phyloP scores from a whole-genome alignment of 2,797 vertebrate species.

The Lacerta bilineata region DNA sequence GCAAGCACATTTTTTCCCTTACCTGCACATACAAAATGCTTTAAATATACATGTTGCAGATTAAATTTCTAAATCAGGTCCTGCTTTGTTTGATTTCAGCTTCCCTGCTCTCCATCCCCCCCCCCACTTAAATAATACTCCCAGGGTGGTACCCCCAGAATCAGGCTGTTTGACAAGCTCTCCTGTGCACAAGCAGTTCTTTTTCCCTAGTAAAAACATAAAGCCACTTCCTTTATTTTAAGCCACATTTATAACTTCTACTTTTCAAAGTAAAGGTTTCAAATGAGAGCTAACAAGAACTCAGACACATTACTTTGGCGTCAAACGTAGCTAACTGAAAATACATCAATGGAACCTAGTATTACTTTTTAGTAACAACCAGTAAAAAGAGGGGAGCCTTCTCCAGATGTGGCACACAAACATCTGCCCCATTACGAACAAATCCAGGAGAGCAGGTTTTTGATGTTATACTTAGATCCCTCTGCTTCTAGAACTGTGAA shows the following conservation, averaged over 20 bases:
- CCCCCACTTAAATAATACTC: not conserved
- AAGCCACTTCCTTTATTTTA: not conserved
- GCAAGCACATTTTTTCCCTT: not conserved
- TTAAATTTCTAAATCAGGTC: too few species aligned
- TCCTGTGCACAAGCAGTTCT: not conserved
- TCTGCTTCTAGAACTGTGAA: not conserved
- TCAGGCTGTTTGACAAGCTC: not conserved
- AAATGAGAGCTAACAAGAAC: not conserved
- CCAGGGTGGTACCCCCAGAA: not conserved
- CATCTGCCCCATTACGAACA: constrained; percentile 12
- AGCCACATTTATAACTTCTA: not conserved
- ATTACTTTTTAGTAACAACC: not conserved
- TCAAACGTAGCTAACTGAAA: not conserved
- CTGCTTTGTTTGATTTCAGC: not conserved
- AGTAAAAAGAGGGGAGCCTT: not conserved
- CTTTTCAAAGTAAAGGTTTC: not conserved
- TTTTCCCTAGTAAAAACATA: not conserved
- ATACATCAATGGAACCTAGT: too few species aligned
- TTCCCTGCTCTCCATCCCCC: not conserved
- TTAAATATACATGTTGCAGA: not conserved
- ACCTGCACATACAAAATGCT: not conserved
- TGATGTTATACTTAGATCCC: constrained; percentile 19
- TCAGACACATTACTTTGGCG: not conserved
- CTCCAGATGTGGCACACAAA: not conserved
- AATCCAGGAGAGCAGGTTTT: not conserved